A percentile compares a stretch with the other conserved stretches of the same genome.
Evolutionary conservation across 1,140 invertebrate genomes (phyloP).

Genomic region (Bombus superbus): DNA sequence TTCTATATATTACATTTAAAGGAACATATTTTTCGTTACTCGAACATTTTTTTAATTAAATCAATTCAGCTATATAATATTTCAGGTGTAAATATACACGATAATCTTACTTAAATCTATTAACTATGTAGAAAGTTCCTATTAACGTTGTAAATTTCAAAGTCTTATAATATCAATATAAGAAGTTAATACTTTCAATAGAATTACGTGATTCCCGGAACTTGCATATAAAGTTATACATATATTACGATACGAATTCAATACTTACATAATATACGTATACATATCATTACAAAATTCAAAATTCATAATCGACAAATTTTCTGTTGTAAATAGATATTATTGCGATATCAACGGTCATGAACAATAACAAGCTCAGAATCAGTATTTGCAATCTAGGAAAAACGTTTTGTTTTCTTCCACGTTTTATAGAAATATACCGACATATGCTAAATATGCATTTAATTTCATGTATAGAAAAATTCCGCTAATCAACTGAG

Average conservation of each 20-base stretch:
- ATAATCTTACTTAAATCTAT: neutral
- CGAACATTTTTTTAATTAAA: neutral
- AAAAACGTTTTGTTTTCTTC: neutral
- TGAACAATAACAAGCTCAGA: conserved; percentile 1
- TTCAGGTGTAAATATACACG: too few relatives aligned
- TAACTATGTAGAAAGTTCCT: neutral
- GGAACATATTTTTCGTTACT: conserved; percentile 12
- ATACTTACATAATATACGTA: neutral
- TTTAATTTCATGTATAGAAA: conserved; percentile 2
- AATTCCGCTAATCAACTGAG: neutral
- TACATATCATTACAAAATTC: conserved; percentile 22
- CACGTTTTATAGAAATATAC: neutral
- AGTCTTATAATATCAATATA: neutral
- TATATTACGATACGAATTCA: neutral
- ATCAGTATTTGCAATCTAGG: neutral
- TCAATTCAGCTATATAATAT: neutral
- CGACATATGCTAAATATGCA: neutral
- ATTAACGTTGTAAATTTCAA: neutral
- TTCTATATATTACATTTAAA: neutral
- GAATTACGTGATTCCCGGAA: conserved; percentile 1
- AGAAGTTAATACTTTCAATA: neutral
- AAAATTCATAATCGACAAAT: neutral
- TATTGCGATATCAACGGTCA: conserved; percentile 1
- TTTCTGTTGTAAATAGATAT: conserved; percentile 3
- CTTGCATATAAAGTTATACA: conserved; percentile 25